These are phyloP conservation scores for Sesia apiformis DNA, from an alignment of 2,888 invertebrate genomes.

Conservation along the genomic window DNA sequence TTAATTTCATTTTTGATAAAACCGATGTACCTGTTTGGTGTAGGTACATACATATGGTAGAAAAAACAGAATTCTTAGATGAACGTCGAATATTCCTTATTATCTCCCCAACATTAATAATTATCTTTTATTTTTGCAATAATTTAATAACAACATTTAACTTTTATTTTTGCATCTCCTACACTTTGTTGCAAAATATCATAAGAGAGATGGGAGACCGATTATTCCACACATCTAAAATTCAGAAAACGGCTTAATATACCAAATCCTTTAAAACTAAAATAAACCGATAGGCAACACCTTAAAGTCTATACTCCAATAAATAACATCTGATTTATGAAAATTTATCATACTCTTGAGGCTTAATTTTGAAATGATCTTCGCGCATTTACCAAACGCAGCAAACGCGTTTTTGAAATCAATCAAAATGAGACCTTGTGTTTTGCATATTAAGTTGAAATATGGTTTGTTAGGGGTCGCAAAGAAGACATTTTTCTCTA, in stretches of 20 bases:
- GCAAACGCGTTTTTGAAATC: slow-evolving; percentile 24
- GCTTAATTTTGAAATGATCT: slow-evolving; percentile 71
- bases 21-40: too few relatives aligned
- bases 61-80: background rate
- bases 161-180: slow-evolving; percentile 33
- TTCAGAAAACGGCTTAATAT: slow-evolving; percentile 41
- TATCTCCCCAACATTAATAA: slow-evolving; percentile 29
- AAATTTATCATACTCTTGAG: slow-evolving; percentile 71
- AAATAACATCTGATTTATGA: slow-evolving; percentile 71
- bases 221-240: slow-evolving; percentile 42
- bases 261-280: slow-evolving; percentile 45
- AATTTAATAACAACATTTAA: slow-evolving; percentile 23
- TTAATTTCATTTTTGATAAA: too few relatives aligned
- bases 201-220: slow-evolving; percentile 42
- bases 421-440: slow-evolving; percentile 45
- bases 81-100: slow-evolving; percentile 19
- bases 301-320: slow-evolving; percentile 70
- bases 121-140: slow-evolving; percentile 35
- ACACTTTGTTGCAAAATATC: slow-evolving; percentile 32
- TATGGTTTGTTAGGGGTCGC: slow-evolving; percentile 22
- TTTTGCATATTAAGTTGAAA: slow-evolving; percentile 29
- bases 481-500: slow-evolving; percentile 48
- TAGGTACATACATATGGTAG: too few relatives aligned
- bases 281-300: slow-evolving; percentile 64
- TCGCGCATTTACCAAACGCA: slow-evolving; percentile 27